phyloP scores from a whole-genome alignment of 2,888 invertebrate genomes.

The Noctua pronuba region DNA sequence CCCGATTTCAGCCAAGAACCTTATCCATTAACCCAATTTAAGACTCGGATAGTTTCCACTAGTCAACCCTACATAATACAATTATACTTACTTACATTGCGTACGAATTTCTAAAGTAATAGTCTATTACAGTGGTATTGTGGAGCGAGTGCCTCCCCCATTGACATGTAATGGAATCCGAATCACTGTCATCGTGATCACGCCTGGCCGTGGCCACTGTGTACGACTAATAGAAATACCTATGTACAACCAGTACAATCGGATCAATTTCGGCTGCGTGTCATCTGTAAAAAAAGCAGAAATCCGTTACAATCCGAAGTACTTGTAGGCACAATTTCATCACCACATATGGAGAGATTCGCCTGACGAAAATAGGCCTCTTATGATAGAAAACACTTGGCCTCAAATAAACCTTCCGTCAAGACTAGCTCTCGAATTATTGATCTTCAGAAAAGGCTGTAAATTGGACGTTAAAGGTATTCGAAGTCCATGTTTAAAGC shows the following conservation, averaged over 20 bases:
- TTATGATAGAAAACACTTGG: neutral
- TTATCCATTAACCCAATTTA: neutral
- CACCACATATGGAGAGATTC: neutral
- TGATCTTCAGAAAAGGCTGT: neutral
- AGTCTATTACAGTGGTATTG: conserved; percentile 70
- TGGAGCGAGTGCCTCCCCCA: conserved; percentile 56
- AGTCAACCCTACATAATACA: conserved; percentile 52
- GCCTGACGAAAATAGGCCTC: neutral
- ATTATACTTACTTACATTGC: conserved; percentile 52
- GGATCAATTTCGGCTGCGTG: conserved; percentile 27
- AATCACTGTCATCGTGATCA: conserved; percentile 50
- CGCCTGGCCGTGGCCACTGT: conserved; percentile 6
- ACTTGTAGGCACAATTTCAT: conserved; percentile 1
- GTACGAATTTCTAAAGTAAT: conserved; percentile 62
- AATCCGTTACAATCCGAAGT: conserved; percentile 40
- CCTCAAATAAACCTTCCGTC: too few relatives aligned
- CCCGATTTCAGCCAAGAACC: neutral
- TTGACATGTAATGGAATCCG: conserved; percentile 56
- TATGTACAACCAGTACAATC: conserved; percentile 21
- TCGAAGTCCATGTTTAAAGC: neutral
- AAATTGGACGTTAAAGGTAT: neutral
- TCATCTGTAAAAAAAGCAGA: conserved; percentile 21
- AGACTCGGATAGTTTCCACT: neutral
- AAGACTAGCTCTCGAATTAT: neutral
- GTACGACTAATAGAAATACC: conserved; percentile 39